Evolutionary conservation across 1,140 invertebrate genomes (phyloP), one percentile per base, ranked within the genome.

Genomic region (Gryon sp.): DNA sequence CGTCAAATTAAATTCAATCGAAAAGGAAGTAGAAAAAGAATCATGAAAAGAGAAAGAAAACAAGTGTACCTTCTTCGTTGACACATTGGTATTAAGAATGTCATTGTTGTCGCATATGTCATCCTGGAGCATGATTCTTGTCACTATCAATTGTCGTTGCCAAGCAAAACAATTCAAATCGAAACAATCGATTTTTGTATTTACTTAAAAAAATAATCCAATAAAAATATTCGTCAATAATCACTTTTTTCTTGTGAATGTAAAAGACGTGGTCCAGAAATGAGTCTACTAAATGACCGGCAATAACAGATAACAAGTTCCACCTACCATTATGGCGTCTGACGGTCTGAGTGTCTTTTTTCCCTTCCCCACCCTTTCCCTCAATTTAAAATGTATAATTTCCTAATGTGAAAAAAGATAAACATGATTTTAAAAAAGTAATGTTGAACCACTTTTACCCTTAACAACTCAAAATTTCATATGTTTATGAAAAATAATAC

Each of bases 241-340:
- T n/a, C n/a, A n/a, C n/a, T n/a, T n/a, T n/a, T n/a, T n/a, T n/a
- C n/a, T n/a, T n/a, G n/a, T 45, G 3, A n/a, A 28, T 28, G 16
- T 2, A 19, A 45, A 11, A 3, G 59, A 65, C 7, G 43, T 36
- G 41, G 45, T 18, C 45, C 22, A 26, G 62, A 32, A 45, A 57
- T 11, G 41, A 76, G 3, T 45, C 26, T 46, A 62, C 38, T 43
- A 15, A 76, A 79, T 59, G 79, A 83, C 82, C 80, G 81, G 82
- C 80, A 66, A 76, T 73, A 57, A 79, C 82, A 84, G 87, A 89
- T 89, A 89, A 89, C 83, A 88, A 85, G 87, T 88, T 86, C 87
- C 87, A 89, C 87, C 87, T 89, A 89, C 86, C 86, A 89, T 89
- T 86, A 89, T 89, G 87, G 87, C 86, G 87, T 83, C 87, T n/a